Base-by-base conservation (phyloP, 2,113 vertebrate species). In the Sinocyclocheilus anshuiensis region DNA sequence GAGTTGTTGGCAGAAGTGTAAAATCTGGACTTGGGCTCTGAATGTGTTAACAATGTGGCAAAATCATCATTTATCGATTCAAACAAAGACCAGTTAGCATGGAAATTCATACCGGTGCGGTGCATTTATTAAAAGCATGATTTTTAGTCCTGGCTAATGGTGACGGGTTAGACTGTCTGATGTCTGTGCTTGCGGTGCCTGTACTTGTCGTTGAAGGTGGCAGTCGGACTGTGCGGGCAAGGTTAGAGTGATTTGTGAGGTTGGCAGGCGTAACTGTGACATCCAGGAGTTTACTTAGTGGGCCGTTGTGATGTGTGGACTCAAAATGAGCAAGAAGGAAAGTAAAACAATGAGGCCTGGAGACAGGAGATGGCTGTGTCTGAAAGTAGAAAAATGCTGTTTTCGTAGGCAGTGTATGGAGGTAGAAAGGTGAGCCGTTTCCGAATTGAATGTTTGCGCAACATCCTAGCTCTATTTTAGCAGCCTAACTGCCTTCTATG, bases 261-360 rank as follows among this genome's bases (percentile, higher is more conserved):
- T 57, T 86, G 63, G 77, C 65, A 57, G 77, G 76, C 48, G 15
- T 36, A 39, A 48, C 50, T 12, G 71, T 24, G 71, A 61, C 72
- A 48, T 61, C 22, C 20, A 61, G 57, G 57, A 61, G 57, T 61
- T 61, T 61, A 61, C 55, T 79, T 36, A 86, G 84, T 71, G 63
- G 8, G 42, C 36, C 33, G 29, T 59, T 59, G 29, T 48, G 61
- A 55, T 53, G 45, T 53, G 63, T 65, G 67, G 48, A 86, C 63
- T 39, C 77, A 77, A 33, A 53, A n/a, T 63, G 86, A 67, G 79
- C 50, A 61, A 16, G 76, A 59, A 57, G 42, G 61, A 55, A 50
- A 59, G 84, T 57, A 82, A 36, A 85, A 78, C 81, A n/a, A 55
- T 79, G 84, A 83, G 72, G 39, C 86, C 86, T 71, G 71, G 84